Base-by-base conservation (phyloP, 2,888 invertebrate species). In the Lasius platythorax region DNA sequence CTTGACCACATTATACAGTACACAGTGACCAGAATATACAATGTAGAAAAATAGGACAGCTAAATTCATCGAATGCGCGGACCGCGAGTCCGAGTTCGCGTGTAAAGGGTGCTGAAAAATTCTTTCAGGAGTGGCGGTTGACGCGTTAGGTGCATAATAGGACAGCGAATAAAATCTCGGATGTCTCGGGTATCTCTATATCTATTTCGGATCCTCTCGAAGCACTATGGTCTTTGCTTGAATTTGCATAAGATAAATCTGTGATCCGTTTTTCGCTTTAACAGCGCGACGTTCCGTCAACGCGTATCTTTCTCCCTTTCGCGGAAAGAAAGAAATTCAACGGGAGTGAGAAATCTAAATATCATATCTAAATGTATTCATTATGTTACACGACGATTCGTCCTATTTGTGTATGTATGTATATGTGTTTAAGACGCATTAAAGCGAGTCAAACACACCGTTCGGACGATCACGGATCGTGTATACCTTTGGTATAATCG, bases 1-100 rank as follows among this genome's bases (percentile, higher is more conserved):
- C 40, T 28, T 72, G 68, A 66, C 40, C 56, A 23, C 23, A n/a
- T 84, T 76, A 83, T 85, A 82, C 33, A 73, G 37, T 72, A 46
- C 83, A 83, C 82, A 86, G 66, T 61, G 66, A 87, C 73, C 76
- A 73, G 79, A 85, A 86, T 90, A 92, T 93, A 93, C 91, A 93
- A 93, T 92, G 93, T 94, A 94, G 93, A 94, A 94, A 94, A 93
- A 93, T 93, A 93, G 91, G 92, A 92, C 89, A 91, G 90, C 91
- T 92, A 91, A 88, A 89, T 91, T 88, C 79, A 88, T 85, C 53
- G 85, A 73, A 76, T 87, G 37, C 64, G 68, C 63, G 63, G 37
- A 43, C 5, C n/a, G 33, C 70, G 66, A 33, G 33, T 33, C 56
- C 30, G 61, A 85, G 86, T 89, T 87, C 83, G 83, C 82, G 85